Conservation (phyloP, 2,113 vertebrate genomes). For the Tonatia bakeri region DNA sequence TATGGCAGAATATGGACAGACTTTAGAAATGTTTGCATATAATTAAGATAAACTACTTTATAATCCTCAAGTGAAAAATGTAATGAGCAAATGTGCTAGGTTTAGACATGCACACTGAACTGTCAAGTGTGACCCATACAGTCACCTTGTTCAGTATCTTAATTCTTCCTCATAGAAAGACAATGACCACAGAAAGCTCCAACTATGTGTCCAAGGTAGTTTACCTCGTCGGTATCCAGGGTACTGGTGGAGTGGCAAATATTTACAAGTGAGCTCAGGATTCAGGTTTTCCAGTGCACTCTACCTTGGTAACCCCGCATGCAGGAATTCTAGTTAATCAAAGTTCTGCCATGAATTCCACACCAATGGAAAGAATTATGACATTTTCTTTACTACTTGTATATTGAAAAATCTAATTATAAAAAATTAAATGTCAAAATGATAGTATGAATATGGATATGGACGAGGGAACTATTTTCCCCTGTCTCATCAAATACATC, state of each 20-base stretch:
- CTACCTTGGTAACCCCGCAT: neutral
- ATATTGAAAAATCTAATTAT: neutral
- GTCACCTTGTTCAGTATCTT: neutral
- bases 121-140: neutral
- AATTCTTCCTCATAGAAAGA: neutral
- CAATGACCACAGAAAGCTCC: neutral
- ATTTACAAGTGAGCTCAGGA: neutral
- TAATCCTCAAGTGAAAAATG: neutral
- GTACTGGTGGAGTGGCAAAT: neutral
- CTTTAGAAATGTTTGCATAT: slow-evolving; percentile 11
- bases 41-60: neutral
- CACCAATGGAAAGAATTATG: neutral
- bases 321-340: neutral
- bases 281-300: neutral
- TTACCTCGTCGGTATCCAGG: neutral
- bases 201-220: neutral
- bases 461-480: neutral
- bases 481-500: neutral
- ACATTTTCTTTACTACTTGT: neutral
- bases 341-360: neutral
- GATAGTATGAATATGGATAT: neutral
- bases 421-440: slow-evolving; percentile 17
- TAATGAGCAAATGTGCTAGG: neutral
- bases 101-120: neutral
- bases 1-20: neutral